Percentiles rank a stretch among this genome's conserved stretches.
Evolutionary conservation across 1,140 invertebrate genomes (phyloP).

Genomic region (Pectinophora gossypiella): DNA sequence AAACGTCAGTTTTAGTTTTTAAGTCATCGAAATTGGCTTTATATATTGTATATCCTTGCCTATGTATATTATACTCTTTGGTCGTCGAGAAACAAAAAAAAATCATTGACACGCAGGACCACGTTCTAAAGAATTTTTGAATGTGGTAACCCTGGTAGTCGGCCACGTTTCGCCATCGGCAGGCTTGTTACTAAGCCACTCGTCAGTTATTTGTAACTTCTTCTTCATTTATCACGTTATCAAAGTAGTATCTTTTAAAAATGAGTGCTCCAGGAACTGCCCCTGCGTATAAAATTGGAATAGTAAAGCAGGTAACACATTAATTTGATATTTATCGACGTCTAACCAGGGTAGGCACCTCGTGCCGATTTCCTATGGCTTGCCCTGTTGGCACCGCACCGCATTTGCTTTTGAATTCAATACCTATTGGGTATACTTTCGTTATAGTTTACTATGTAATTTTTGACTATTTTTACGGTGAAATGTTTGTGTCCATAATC

Average conservation of each 20-base stretch:
- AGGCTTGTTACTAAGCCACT: constrained; percentile 48
- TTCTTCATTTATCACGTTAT: constrained; percentile 32
- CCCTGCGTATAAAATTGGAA: constrained; percentile 58
- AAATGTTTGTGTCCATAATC: too few relatives aligned
- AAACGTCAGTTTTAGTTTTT: too few relatives aligned
- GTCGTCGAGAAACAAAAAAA: too few relatives aligned
- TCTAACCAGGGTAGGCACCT: constrained; percentile 30
- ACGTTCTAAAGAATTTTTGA: constrained; percentile 13
- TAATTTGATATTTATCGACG: constrained; percentile 28
- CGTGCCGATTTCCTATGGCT: constrained; percentile 46
- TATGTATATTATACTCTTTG: too few relatives aligned
- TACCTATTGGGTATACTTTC: too few relatives aligned
- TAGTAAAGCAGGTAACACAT: constrained; percentile 66
- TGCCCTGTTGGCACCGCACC: constrained; percentile 66
- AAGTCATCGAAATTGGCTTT: too few relatives aligned
- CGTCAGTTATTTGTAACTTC: constrained; percentile 50
- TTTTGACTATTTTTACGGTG: too few relatives aligned
- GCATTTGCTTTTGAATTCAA: neutral
- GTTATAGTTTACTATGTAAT: too few relatives aligned
- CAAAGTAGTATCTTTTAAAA: constrained; percentile 37
- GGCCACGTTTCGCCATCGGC: constrained; percentile 60
- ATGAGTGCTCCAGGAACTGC: constrained; percentile 59
- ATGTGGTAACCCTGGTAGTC: constrained; percentile 47
- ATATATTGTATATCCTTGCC: too few relatives aligned
- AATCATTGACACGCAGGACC: neutral